Conservation (phyloP, 2,797 vertebrate genomes). For the Macropodus opercularis region DNA sequence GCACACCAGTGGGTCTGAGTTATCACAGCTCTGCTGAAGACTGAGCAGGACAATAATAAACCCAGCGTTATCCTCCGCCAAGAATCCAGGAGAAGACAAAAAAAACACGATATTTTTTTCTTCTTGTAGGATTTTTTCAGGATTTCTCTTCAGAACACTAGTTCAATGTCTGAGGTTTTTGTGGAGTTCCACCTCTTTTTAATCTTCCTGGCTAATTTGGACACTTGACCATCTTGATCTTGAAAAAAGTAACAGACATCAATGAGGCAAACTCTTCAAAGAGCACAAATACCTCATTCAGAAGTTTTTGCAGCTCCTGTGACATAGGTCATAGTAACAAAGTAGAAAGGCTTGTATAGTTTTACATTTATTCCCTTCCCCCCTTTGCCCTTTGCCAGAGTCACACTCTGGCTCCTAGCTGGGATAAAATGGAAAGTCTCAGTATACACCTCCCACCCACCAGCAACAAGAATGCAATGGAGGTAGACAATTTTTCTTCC, state of each 20-base stretch:
- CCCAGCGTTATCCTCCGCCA: constrained; percentile 39
- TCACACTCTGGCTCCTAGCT: constrained; percentile 62
- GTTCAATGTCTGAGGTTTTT: constrained; percentile 80
- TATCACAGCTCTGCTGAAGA: constrained; percentile 48
- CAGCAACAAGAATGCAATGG: constrained; percentile 69
- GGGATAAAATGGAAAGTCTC: constrained; percentile 80
- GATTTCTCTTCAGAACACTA: constrained; percentile 48
- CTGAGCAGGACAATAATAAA: constrained; percentile 47
- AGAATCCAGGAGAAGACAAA: constrained; percentile 32
- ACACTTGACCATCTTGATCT: constrained; percentile 73
- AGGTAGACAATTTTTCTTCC: constrained; percentile 65
- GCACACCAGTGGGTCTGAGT: too few relatives aligned
- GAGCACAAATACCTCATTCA: constrained; percentile 75
- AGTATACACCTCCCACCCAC: constrained; percentile 70
- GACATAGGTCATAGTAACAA: constrained; percentile 60
- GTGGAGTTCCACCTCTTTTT: constrained; percentile 81
- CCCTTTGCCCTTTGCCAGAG: constrained; percentile 56
- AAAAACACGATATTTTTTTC: constrained; percentile 28
- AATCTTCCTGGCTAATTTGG: constrained; percentile 79
- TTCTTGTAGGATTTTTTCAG: constrained; percentile 23
- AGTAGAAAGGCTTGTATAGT: constrained; percentile 45
- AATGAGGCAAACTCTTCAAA: constrained; percentile 74
- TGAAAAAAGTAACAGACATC: constrained; percentile 56
- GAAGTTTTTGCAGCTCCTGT: constrained; percentile 70
- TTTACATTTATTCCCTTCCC: constrained; percentile 45